phyloP scores from a whole-genome alignment of 2,888 invertebrate genomes.

The Cinara cedri region DNA sequence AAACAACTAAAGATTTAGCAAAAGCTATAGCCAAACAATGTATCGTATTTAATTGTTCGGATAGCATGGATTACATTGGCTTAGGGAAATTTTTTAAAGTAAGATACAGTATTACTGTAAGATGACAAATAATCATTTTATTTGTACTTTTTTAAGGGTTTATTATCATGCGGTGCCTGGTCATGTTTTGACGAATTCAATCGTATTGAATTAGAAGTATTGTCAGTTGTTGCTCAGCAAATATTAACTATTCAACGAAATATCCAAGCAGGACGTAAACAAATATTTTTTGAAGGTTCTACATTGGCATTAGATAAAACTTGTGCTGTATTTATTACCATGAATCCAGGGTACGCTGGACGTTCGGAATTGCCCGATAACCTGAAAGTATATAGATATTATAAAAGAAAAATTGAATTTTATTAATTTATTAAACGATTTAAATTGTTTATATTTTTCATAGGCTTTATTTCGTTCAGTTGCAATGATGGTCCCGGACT shows the following conservation, averaged over 20 bases:
- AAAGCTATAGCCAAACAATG: conserved; percentile 96
- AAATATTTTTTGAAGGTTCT: conserved; percentile 86
- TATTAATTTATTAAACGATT: background rate
- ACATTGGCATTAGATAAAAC: conserved; percentile 80
- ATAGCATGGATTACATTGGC: conserved; percentile 90
- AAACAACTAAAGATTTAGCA: conserved; percentile 92
- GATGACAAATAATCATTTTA: background rate
- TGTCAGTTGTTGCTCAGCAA: conserved; percentile 83
- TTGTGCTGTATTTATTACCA: conserved; percentile 91
- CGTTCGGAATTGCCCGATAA: conserved; percentile 93
- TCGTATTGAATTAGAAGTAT: conserved; percentile 80
- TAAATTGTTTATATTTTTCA: background rate
- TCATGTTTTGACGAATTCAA: conserved; percentile 88
- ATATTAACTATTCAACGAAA: conserved; percentile 76
- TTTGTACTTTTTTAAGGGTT: conserved; percentile 67
- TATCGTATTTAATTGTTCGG: conserved; percentile 95
- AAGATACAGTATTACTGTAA: conserved; percentile 24
- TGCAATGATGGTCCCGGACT: conserved; percentile 98
- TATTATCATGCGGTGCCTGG: conserved; percentile 89
- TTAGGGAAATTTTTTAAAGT: conserved; percentile 95
- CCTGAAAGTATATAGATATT: conserved; percentile 71
- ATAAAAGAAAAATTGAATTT: too few relatives aligned
- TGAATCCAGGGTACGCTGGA: conserved; percentile 94
- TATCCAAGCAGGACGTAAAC: conserved; percentile 70
- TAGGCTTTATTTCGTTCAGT: conserved; percentile 89